Evolutionary conservation across 2,797 vertebrate species (phyloP).

Genomic region (Sebastiscus albofasciatus): DNA sequence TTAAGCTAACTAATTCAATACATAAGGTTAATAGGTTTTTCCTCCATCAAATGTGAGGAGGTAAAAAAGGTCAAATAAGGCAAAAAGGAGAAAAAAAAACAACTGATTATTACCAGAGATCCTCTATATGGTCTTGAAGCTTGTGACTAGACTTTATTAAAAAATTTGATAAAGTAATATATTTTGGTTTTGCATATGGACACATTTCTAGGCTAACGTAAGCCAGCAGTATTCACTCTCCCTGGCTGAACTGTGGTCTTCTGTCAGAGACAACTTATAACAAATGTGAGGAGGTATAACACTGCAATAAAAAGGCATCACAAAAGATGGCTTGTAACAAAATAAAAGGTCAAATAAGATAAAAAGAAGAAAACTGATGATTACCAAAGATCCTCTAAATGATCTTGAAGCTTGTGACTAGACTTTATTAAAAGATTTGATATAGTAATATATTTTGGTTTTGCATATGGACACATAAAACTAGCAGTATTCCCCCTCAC

Average conservation of each 20-base stretch:
- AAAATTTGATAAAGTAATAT: background rate
- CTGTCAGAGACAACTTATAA: slow-evolving; percentile 7
- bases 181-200: background rate
- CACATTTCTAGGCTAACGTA: background rate
- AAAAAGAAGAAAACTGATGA: background rate
- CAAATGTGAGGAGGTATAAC: too few relatives aligned
- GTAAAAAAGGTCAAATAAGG: background rate
- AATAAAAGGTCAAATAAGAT: background rate
- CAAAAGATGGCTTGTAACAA: background rate
- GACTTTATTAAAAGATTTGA: background rate
- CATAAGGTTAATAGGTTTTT: background rate
- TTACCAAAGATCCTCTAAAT: background rate
- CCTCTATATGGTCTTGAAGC: background rate
- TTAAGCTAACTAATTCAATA: background rate
- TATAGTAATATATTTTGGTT: background rate
- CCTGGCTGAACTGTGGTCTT: slow-evolving; percentile 64
- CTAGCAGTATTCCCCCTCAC: background rate
- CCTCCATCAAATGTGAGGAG: background rate
- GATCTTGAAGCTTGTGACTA: background rate
- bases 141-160: background rate
- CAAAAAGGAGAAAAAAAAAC: background rate
- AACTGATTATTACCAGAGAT: background rate
- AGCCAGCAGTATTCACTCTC: background rate
- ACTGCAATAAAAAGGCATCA: background rate
- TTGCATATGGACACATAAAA: background rate